Evolutionary conservation across 53 echinoderm and acorn worm genomes (phyloP).

Genomic region (Luidia sarsii): DNA sequence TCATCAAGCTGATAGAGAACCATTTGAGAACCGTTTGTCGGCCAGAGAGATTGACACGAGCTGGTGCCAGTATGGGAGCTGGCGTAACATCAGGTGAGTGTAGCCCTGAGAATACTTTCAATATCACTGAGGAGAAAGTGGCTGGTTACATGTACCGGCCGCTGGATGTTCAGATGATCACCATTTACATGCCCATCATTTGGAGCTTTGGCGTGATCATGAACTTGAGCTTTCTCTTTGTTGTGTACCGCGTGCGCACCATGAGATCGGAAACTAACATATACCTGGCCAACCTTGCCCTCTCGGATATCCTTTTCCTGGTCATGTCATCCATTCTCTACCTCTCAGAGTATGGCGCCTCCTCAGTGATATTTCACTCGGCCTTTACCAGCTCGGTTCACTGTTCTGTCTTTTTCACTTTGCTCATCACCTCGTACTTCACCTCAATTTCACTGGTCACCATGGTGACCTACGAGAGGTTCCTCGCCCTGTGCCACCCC

Average conservation of each 20-base stretch:
- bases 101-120: not conserved
- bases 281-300: not conserved
- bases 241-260: slow-evolving; percentile 9
- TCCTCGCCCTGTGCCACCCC: slow-evolving; percentile 55
- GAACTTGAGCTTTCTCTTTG: not conserved
- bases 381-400: not conserved
- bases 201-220: not conserved
- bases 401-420: not conserved
- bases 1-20: too few species aligned
- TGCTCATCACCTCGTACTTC: slow-evolving; percentile 4
- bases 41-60: too few species aligned
- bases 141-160: not conserved
- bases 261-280: slow-evolving; percentile 4
- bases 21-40: too few species aligned
- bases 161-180: not conserved
- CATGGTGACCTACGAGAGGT: slow-evolving; percentile 39
- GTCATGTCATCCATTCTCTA: not conserved
- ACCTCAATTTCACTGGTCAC: slow-evolving; percentile 23
- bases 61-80: too few species aligned
- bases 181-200: slow-evolving; percentile 13
- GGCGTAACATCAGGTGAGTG: not conserved
- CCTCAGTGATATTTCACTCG: not conserved
- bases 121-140: not conserved
- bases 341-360: not conserved
- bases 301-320: slow-evolving; percentile 11